Evolutionary conservation across 2,113 vertebrate species (phyloP).

Genomic region (Boulengeromyrus knoepffleri): DNA sequence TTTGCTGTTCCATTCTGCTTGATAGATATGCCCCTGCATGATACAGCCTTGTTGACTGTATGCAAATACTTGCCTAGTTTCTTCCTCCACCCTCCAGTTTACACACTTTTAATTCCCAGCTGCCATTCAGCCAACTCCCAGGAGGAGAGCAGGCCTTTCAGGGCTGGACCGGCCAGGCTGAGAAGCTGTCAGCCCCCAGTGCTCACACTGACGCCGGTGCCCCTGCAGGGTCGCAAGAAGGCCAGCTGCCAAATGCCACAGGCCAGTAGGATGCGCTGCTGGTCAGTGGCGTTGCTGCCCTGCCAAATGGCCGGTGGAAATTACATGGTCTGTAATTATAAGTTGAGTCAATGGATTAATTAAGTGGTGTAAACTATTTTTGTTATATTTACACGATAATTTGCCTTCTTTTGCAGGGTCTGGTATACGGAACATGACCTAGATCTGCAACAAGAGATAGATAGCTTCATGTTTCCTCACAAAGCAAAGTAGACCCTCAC

Average conservation of each 20-base stretch:
- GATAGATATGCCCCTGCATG: neutral
- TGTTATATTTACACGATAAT: neutral
- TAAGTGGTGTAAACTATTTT: slow-evolving; percentile 2
- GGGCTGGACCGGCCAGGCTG: slow-evolving; percentile 6
- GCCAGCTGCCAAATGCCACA: neutral
- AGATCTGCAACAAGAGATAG: neutral
- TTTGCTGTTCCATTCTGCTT: slow-evolving; percentile 22
- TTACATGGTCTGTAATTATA: slow-evolving; percentile 8
- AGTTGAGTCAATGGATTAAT: slow-evolving; percentile 1
- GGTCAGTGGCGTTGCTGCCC: neutral
- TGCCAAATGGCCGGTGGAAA: neutral
- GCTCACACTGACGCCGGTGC: neutral
- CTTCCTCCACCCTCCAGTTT: slow-evolving; percentile 30
- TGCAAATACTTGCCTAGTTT: slow-evolving; percentile 53
- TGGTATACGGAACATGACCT: neutral
- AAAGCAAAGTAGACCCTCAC: neutral
- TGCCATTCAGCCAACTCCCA: slow-evolving; percentile 49
- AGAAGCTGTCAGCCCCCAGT: neutral
- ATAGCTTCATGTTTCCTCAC: neutral
- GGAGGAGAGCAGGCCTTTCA: slow-evolving; percentile 34
- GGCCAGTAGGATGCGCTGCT: neutral
- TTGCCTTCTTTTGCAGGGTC: slow-evolving; percentile 1
- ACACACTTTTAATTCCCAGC: slow-evolving; percentile 54
- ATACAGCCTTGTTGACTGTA: slow-evolving; percentile 41
- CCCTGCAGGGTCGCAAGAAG: neutral